phyloP scores from a whole-genome alignment of 1,140 invertebrate genomes.

The Drosophila micromelanica region DNA sequence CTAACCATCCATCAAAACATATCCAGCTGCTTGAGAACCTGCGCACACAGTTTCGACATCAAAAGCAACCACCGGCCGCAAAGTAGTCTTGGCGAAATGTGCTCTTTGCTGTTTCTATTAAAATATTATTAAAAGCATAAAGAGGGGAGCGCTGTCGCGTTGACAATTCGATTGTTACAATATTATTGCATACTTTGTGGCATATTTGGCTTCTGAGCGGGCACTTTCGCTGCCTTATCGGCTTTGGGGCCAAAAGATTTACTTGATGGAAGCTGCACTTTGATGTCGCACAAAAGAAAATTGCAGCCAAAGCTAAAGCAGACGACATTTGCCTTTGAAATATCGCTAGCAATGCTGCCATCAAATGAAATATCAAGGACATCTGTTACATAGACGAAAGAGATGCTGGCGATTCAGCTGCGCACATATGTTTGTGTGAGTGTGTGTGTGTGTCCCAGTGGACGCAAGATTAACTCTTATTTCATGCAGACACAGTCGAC shows the following conservation, averaged over 20 bases:
- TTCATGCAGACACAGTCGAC: constrained; percentile 62
- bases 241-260: constrained; percentile 48
- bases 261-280: constrained; percentile 63
- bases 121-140: constrained; percentile 64
- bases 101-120: constrained; percentile 55
- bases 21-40: constrained; percentile 38
- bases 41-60: constrained; percentile 7
- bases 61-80: constrained; percentile 41
- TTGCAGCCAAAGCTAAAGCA: constrained; percentile 53
- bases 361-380: constrained; percentile 69
- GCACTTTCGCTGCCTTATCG: constrained; percentile 44
- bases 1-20: constrained; percentile 58
- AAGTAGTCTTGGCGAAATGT: constrained; percentile 37
- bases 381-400: constrained; percentile 55
- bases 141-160: constrained; percentile 4
- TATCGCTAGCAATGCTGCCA: constrained; percentile 35
- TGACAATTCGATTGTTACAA: constrained; percentile 62
- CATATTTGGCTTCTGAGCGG: constrained; percentile 38
- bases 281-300: constrained; percentile 61
- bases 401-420: constrained; percentile 37
- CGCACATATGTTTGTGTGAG: constrained; percentile 8
- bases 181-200: constrained; percentile 60
- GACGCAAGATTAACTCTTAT: constrained; percentile 70
- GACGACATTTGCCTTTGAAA: constrained; percentile 51
- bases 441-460: constrained; percentile 45